Conservation (phyloP, 2,888 invertebrate species). For the Dicycla oo region DNA sequence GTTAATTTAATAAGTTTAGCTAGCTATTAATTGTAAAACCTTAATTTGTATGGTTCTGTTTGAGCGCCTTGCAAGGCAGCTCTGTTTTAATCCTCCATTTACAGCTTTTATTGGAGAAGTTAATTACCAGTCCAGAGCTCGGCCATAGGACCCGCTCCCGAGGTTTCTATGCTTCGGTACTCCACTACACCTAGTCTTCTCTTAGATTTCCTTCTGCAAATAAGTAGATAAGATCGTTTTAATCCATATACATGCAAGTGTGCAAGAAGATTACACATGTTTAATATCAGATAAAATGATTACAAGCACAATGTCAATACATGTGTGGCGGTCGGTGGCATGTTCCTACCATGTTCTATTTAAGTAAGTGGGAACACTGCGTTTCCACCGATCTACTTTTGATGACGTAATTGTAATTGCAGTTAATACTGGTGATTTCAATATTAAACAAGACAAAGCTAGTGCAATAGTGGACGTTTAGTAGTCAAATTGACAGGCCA, state of each 20-base stretch:
- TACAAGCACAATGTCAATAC: conserved; percentile 23
- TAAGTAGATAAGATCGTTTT: conserved; percentile 10
- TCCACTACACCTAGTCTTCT: background rate
- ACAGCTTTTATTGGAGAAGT: background rate
- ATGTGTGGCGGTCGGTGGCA: background rate
- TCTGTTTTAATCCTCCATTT: too few species aligned
- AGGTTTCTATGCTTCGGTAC: background rate
- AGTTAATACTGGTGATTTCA: too few species aligned
- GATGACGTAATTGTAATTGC: background rate
- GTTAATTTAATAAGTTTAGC: too few species aligned
- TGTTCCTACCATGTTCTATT: background rate
- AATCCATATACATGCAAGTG: conserved; percentile 23
- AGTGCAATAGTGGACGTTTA: background rate
- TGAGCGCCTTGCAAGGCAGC: too few species aligned
- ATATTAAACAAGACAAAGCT: background rate
- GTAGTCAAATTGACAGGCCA: too few species aligned
- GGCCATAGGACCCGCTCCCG: background rate
- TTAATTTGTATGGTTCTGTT: too few species aligned
- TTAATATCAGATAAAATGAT: conserved; percentile 30
- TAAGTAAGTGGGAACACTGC: background rate
- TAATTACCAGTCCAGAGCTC: background rate
- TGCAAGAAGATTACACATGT: conserved; percentile 22
- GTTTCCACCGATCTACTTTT: background rate
- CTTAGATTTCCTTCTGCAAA: conserved; percentile 1
- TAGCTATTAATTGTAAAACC: too few species aligned